Evolutionary conservation across 2,113 vertebrate genomes (phyloP).

Genomic region (Hypomesus transpacificus): DNA sequence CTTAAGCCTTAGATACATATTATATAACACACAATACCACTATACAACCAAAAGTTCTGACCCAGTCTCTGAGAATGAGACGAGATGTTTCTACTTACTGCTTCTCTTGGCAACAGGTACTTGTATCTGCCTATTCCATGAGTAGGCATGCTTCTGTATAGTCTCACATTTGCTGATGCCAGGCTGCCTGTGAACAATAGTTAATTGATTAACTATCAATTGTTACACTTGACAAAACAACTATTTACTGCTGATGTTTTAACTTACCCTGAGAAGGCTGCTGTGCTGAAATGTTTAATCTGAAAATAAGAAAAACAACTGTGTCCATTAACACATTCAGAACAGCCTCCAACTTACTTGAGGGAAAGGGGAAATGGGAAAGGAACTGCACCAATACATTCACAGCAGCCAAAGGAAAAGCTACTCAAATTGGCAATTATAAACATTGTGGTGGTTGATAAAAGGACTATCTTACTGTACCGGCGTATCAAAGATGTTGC

Average conservation of each 20-base stretch:
- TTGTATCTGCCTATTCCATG: conserved; percentile 84
- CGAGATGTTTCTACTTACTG: conserved; percentile 65
- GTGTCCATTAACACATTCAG: not conserved
- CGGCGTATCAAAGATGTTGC: conserved; percentile 36
- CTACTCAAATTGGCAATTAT: not conserved
- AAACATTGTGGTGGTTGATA: not conserved
- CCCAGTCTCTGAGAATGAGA: not conserved
- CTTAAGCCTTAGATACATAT: not conserved
- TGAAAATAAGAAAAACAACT: not conserved
- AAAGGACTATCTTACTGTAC: conserved; percentile 32
- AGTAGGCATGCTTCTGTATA: conserved; percentile 75
- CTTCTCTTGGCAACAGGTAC: conserved; percentile 71
- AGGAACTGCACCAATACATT: not conserved
- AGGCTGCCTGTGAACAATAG: conserved; percentile 26
- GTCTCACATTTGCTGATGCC: conserved; percentile 53
- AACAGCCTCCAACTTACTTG: not conserved
- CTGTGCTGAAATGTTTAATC: not conserved
- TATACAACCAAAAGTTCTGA: not conserved
- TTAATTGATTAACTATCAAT: not conserved
- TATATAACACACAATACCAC: not conserved
- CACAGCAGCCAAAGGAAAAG: not conserved
- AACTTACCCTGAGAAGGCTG: not conserved
- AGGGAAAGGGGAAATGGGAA: not conserved
- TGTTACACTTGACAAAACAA: not conserved
- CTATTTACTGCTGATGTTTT: not conserved